Base-by-base conservation (phyloP, 2,113 vertebrate genomes). In the Eonycteris spelaea region DNA sequence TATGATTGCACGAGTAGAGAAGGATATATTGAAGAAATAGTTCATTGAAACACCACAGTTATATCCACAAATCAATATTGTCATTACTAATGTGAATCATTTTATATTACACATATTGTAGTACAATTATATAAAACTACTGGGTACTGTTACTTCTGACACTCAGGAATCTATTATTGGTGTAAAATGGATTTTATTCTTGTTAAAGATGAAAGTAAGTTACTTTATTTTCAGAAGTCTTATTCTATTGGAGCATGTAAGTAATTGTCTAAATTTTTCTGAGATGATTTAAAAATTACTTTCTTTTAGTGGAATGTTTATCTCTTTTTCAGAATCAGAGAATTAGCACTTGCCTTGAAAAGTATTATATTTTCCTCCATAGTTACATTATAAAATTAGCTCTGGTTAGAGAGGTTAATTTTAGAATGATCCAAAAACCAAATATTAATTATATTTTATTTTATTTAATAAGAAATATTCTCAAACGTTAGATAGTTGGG, bases 121-220 rank as follows among this genome's bases (percentile, higher is more conserved):
- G 48, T 88, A 38, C 7, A 91, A 15, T 65, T 83, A 65, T 40
- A 59, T 63, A 48, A 53, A 57, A 77, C 48, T 91, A 9, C 87
- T 92, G 35, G 28, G 18, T 38, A 43, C 77, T 93, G 21, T 85
- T 96, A 43, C 33, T 94, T 94, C 74, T 90, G 74, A 95, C 21
- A 65, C 95, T 97, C 96, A 97, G 92, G 86, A 97, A 94, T 80
- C 43, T 95, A 35, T 51, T 95, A 86, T 86, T 93, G 75, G 26
- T 86, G 0, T 73, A 92, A 85, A 70, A 73, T 93, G 70, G 88
- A 43, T 87, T 94, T 92, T 93, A 89, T 68, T 38, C 63, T 77
- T 86, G 18, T 86, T 85, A 92, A 71, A 86, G 48, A 82, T 86
- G 57, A 88, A 89, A 95, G 43, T 84, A 43, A 90, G 18, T 55